Base-by-base conservation (phyloP, 2,888 invertebrate species). In the Leucozona laternaria region DNA sequence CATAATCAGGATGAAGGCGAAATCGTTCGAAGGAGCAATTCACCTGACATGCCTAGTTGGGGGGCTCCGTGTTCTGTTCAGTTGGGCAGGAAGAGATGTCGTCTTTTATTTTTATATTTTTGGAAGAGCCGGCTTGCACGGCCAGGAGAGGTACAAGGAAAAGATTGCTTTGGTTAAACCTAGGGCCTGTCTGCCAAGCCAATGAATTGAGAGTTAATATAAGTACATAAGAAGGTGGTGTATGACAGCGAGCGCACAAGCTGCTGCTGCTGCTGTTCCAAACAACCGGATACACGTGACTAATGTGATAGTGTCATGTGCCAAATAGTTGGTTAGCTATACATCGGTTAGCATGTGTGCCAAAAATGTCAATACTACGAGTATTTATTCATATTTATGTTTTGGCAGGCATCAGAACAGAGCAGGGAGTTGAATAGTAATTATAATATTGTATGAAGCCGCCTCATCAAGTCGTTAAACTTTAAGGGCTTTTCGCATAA, bases 281-380 rank as follows among this genome's bases (percentile, higher is more conserved):
- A 10, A 55, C 11, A 66, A 73, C 48, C 68, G 77, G 71, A 80
- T 85, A 72, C 22, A 85, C 50, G 66, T 68, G 84, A 68, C 77
- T 77, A 85, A 77, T 84, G 77, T 60, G 73, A 77, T 73, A 50
- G 68, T 73, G 77, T 43, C 77, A 81, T 81, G 77, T 78, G 85
- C 85, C 85, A 81, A 77, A 81, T 50, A 31, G 62, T 68, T 70
- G 48, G 66, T n/a, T n/a, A n/a, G n/a, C n/a, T n/a, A 77, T 80
- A 77, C 84, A 77, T 80, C 60, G 72, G 66, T 70, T 4, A 76
- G 72, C 81, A 85, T 81, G 75, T 81, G 75, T 81, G 85, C 85
- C 85, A 85, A 62, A 40, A 25, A 60, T 68, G n/a, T 7, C 53
- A 75, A 64, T 37, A 66, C 15, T 15, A 13, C 4, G n/a, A 28